Conservation (phyloP, 2,888 invertebrate species). For the Drosophila phalerata region DNA sequence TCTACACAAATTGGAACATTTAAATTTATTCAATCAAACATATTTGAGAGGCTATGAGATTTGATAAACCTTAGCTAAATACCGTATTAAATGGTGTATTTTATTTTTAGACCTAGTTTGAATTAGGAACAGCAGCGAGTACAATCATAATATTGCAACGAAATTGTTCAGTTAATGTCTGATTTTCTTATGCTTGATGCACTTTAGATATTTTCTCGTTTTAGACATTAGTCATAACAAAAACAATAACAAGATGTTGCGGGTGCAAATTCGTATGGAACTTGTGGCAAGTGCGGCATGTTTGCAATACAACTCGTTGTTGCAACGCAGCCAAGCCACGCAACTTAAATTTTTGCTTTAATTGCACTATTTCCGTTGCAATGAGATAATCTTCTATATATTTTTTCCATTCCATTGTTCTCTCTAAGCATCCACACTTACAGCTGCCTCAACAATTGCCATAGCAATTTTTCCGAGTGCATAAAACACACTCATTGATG, state of each 20-base stretch:
- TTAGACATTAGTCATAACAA: conserved; percentile 55
- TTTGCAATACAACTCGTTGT: conserved; percentile 16
- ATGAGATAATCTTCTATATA: conserved; percentile 77
- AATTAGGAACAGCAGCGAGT: conserved; percentile 24
- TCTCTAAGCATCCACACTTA: conserved; percentile 25
- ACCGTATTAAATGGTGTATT: not conserved
- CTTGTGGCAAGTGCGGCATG: conserved; percentile 40
- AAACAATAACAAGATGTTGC: conserved; percentile 29
- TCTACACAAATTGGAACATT: too few species aligned
- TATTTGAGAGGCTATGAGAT: not conserved
- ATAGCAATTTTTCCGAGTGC: conserved; percentile 41
- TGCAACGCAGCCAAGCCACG: conserved; percentile 24
- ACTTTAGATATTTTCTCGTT: conserved; percentile 54
- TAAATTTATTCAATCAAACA: not conserved
- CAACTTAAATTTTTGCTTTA: conserved; percentile 77
- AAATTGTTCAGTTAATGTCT: conserved; percentile 40
- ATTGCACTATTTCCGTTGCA: conserved; percentile 82
- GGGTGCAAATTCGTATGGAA: conserved; percentile 26
- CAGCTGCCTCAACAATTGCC: conserved; percentile 24
- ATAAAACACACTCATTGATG: conserved; percentile 47
- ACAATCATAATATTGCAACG: conserved; percentile 16
- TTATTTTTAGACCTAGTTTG: conserved; percentile 43
- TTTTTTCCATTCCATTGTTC: conserved; percentile 34
- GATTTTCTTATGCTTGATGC: conserved; percentile 51
- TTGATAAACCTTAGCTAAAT: not conserved